Percentiles rank a stretch among this genome's conserved stretches.
phyloP scores from a whole-genome alignment of 2,797 vertebrate genomes.

The Hylomyscus alleni region DNA sequence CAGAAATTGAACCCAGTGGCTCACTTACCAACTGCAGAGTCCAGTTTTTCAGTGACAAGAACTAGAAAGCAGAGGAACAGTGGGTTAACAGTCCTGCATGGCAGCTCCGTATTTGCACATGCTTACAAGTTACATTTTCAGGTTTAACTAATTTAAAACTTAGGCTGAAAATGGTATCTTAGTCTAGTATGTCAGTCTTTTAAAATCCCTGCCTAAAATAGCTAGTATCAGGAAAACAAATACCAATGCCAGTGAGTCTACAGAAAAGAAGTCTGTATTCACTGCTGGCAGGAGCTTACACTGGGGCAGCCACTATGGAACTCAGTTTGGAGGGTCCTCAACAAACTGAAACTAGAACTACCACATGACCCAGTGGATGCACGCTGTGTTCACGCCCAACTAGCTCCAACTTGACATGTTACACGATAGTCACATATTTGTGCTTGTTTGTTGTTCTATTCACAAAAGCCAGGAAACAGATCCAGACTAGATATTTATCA shows the following conservation, averaged over 20 bases:
- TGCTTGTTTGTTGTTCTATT: background rate
- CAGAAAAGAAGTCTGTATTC: background rate
- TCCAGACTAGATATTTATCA: background rate
- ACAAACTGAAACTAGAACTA: background rate
- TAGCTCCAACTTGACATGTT: background rate
- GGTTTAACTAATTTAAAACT: conserved; percentile 52
- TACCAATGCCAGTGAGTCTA: no score
- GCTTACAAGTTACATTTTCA: conserved; percentile 9
- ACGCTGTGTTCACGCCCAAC: no score
- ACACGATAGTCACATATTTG: background rate
- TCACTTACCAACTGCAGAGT: conserved; percentile 96
- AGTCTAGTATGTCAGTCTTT: background rate
- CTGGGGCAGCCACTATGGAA: background rate
- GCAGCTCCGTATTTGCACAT: background rate
- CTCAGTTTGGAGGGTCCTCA: background rate
- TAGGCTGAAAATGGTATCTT: conserved; percentile 8
- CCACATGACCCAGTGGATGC: background rate
- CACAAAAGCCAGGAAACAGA: background rate
- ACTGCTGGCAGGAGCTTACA: background rate
- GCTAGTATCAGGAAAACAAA: background rate
- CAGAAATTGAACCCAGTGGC: conserved; percentile 46
- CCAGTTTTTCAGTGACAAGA: conserved; percentile 98
- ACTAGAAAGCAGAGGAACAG: conserved; percentile 89
- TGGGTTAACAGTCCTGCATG: conserved; percentile 39
- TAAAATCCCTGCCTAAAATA: background rate